Conservation (phyloP, 2,113 vertebrate species). For the Nycticryphes semicollaris region DNA sequence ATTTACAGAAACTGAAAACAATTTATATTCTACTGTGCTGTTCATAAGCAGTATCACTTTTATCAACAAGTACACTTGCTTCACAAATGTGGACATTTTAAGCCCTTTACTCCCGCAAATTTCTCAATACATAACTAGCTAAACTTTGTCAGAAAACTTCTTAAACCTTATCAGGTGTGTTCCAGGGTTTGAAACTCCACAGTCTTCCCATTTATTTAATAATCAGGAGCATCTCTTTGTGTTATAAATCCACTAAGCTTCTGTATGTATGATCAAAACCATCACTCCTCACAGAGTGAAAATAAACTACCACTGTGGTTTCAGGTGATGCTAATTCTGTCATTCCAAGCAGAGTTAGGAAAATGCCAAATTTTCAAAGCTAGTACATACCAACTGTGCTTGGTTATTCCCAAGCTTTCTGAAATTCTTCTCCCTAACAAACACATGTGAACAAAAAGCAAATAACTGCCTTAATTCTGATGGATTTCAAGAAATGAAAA, state of each 20-base stretch:
- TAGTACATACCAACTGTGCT: background rate
- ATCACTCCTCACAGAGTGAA: background rate
- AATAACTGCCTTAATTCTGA: background rate
- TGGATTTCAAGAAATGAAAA: background rate
- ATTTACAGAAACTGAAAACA: background rate
- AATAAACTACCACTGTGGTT: background rate
- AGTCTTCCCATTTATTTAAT: background rate
- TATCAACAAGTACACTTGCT: background rate
- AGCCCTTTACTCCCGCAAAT: background rate
- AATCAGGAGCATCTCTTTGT: background rate
- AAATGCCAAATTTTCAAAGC: background rate
- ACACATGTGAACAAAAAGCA: background rate
- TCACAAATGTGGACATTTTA: background rate
- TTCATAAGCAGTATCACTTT: background rate
- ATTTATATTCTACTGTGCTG: background rate
- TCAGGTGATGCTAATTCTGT: background rate
- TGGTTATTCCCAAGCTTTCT: background rate
- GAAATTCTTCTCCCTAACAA: background rate
- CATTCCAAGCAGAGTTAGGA: background rate
- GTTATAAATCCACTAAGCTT: background rate
- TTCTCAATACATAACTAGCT: background rate
- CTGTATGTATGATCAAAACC: background rate
- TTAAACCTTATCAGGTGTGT: background rate
- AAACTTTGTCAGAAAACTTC: background rate
- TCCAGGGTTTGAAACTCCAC: background rate